phyloP scores from a whole-genome alignment of 1,140 invertebrate species.

The Drosophila gunungcola region DNA sequence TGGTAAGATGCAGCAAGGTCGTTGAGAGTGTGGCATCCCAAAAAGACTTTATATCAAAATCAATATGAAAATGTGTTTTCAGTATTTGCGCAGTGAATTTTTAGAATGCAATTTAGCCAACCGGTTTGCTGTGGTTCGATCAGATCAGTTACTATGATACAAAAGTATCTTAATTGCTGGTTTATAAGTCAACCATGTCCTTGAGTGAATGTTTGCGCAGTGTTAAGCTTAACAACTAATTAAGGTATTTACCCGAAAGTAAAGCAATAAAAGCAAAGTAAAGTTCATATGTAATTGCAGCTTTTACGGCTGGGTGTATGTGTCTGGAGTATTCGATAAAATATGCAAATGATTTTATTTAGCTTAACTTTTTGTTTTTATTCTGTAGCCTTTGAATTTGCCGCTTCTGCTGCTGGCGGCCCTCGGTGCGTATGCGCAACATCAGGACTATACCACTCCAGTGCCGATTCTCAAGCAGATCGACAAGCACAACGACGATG shows the following conservation, averaged over 20 bases:
- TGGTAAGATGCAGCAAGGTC: constrained; percentile 62
- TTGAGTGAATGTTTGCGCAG: constrained; percentile 28
- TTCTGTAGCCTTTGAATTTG: constrained; percentile 14
- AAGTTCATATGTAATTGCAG: constrained; percentile 17
- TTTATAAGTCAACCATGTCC: constrained; percentile 28
- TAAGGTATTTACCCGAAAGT: constrained; percentile 19
- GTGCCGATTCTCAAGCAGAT: constrained; percentile 94
- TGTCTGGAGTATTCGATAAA: background rate
- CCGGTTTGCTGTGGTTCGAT: constrained; percentile 36
- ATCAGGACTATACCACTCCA: constrained; percentile 87
- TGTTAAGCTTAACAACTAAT: constrained; percentile 26
- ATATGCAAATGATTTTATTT: background rate
- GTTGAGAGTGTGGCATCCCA: constrained; percentile 6
- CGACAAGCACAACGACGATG: constrained; percentile 94
- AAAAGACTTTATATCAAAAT: background rate
- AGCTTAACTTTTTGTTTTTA: constrained; percentile 8
- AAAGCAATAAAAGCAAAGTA: constrained; percentile 11
- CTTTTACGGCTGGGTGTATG: constrained; percentile 16
- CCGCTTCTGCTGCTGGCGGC: constrained; percentile 39
- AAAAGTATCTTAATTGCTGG: constrained; percentile 49
- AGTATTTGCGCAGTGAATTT: constrained; percentile 29
- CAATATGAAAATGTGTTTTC: constrained; percentile 20
- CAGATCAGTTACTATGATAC: constrained; percentile 55
- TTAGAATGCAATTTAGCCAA: constrained; percentile 38
- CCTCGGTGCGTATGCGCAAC: constrained; percentile 68